Percentiles rank a stretch among this genome's conserved stretches.
phyloP scores from a whole-genome alignment of 2,113 vertebrate genomes.

The Myxocyprinus asiaticus region DNA sequence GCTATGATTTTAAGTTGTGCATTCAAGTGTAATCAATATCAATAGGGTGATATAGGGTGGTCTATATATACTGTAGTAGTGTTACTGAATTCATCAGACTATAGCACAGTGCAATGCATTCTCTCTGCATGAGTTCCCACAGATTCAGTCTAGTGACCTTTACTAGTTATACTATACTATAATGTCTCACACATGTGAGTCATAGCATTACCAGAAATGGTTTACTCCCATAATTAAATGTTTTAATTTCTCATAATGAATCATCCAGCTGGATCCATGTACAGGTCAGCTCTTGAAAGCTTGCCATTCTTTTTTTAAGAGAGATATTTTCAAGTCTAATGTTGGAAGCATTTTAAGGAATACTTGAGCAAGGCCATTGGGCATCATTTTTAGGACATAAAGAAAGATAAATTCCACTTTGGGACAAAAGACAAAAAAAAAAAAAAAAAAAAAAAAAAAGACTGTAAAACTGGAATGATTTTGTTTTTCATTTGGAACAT shows the following conservation, averaged over 20 bases:
- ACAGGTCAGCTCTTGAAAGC: constrained; percentile 15
- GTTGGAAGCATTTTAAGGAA: too few relatives aligned
- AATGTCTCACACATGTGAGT: constrained; percentile 49
- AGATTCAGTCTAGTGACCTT: constrained; percentile 49
- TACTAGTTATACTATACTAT: constrained; percentile 45
- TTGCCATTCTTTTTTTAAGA: constrained; percentile 16
- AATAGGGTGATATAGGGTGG: background rate
- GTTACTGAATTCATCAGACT: too few relatives aligned
- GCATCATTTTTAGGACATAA: background rate
- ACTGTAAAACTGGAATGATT: too few relatives aligned
- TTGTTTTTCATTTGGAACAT: too few relatives aligned
- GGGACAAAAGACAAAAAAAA: too few relatives aligned
- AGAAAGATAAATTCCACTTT: too few relatives aligned
- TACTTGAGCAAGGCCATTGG: background rate
- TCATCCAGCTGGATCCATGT: constrained; percentile 24
- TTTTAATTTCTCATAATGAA: constrained; percentile 51
- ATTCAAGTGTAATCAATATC: constrained; percentile 1
- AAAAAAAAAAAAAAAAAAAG: too few relatives aligned
- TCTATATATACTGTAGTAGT: background rate
- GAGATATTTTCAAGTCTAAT: constrained; percentile 25
- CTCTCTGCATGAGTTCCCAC: constrained; percentile 42
- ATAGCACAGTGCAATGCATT: background rate
- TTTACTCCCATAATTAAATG: constrained; percentile 53
- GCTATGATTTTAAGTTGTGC: background rate
- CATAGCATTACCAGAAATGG: constrained; percentile 43